A percentile compares a stretch with the other conserved stretches of the same genome.
Conservation (phyloP, 2,113 vertebrate species). For the Hydrochoerus hydrochaeris region DNA sequence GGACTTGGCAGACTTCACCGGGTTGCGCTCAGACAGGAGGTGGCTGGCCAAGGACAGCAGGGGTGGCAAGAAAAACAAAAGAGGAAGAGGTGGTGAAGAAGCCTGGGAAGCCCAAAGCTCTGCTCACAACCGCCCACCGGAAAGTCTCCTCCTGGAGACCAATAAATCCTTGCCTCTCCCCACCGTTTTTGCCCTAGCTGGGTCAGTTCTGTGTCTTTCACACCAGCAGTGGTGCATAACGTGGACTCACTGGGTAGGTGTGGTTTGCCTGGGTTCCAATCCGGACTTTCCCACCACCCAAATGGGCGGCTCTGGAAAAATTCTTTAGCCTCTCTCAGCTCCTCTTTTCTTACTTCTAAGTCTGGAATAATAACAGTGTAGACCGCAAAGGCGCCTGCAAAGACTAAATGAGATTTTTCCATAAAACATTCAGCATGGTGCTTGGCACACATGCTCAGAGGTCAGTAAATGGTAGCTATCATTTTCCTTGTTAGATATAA, state of each 20-base stretch:
- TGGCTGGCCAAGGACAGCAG: background rate
- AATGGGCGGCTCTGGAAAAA: constrained; percentile 8
- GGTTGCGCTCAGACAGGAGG: background rate
- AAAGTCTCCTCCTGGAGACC: background rate
- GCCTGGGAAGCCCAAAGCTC: background rate
- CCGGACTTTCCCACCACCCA: background rate
- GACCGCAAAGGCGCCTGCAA: background rate
- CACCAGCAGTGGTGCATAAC: background rate
- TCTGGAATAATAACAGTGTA: background rate
- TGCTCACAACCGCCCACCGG: background rate
- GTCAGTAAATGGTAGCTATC: background rate
- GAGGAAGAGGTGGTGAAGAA: background rate
- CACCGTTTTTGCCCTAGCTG: background rate
- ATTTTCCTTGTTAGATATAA: constrained; percentile 1
- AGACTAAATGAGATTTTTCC: background rate
- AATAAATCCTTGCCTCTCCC: background rate
- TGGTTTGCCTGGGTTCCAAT: background rate
- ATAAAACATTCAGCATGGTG: background rate
- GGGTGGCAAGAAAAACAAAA: background rate
- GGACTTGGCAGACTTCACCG: constrained; percentile 46
- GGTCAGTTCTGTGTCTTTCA: background rate
- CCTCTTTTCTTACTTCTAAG: background rate
- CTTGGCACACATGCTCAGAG: background rate
- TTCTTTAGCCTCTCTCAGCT: background rate
- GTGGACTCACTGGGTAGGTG: background rate